Conservation (phyloP, 2,113 vertebrate genomes). For the Naja naja region DNA sequence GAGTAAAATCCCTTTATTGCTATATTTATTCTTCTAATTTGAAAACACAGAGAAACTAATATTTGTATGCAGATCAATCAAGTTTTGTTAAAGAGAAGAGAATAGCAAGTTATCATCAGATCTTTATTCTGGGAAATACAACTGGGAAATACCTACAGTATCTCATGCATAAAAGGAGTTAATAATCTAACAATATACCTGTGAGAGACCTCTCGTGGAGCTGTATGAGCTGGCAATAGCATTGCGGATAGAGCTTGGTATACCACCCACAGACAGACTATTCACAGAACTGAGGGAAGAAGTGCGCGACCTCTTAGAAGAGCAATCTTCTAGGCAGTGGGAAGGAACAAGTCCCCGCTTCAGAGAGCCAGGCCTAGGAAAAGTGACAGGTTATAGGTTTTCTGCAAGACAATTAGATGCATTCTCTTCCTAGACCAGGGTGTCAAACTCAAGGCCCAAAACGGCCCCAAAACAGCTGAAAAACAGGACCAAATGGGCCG, state of each 20-base stretch:
- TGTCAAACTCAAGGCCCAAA: no score
- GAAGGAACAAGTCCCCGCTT: constrained; percentile 76
- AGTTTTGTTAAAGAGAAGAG: background rate
- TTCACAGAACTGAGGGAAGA: constrained; percentile 84
- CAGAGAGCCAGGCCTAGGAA: constrained; percentile 80
- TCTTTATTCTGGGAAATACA: background rate
- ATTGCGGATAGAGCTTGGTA: constrained; percentile 80
- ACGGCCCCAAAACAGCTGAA: no score
- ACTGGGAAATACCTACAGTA: background rate
- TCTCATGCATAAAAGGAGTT: background rate
- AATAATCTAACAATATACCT: constrained; percentile 67
- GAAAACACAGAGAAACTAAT: background rate
- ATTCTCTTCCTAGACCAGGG: background rate
- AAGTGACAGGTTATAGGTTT: background rate
- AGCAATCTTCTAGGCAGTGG: constrained; percentile 75
- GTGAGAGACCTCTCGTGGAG: constrained; percentile 77
- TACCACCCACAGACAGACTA: constrained; percentile 65
- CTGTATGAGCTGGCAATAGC: constrained; percentile 94
- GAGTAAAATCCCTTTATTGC: background rate
- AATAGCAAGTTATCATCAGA: no score
- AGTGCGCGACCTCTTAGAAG: constrained; percentile 84
- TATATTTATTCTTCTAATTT: background rate
- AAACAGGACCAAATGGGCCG: no score
- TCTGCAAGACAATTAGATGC: background rate
- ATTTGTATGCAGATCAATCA: background rate